Conservation (phyloP, 2,113 vertebrate genomes). For the Scortum barcoo region DNA sequence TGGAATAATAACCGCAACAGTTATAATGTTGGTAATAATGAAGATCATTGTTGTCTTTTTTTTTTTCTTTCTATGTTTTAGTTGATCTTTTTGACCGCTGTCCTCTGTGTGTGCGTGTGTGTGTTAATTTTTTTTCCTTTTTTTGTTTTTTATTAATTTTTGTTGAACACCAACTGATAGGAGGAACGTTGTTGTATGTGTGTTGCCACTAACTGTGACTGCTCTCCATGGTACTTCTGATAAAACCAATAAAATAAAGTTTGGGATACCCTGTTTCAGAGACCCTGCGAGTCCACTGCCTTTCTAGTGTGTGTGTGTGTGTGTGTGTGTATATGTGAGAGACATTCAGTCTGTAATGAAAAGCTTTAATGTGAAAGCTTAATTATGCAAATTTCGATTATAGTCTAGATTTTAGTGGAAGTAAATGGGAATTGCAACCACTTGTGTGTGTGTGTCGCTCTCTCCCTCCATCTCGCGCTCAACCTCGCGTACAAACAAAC, state of each 20-base stretch:
- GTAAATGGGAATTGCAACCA: slow-evolving; percentile 1
- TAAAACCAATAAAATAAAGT: slow-evolving; percentile 88
- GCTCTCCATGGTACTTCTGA: slow-evolving; percentile 86
- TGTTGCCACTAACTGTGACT: slow-evolving; percentile 88
- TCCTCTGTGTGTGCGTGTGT: slow-evolving; percentile 54
- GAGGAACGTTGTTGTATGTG: slow-evolving; percentile 78
- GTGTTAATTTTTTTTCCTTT: slow-evolving; percentile 54
- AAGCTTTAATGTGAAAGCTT: slow-evolving; percentile 16
- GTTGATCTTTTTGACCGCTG: slow-evolving; percentile 43
- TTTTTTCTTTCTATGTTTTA: slow-evolving; percentile 4
- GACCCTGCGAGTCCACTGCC: slow-evolving; percentile 59
- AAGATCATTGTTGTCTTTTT: slow-evolving; percentile 13
- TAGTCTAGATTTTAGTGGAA: slow-evolving; percentile 8
- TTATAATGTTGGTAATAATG: slow-evolving; percentile 55
- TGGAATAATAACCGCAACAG: slow-evolving; percentile 64
- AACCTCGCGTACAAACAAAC: not conserved
- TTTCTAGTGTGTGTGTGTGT: slow-evolving; percentile 39
- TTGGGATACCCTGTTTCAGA: slow-evolving; percentile 89
- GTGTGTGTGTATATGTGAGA: slow-evolving; percentile 11
- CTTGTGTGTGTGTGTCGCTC: not conserved
- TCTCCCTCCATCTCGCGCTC: not conserved
- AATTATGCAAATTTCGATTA: slow-evolving; percentile 43
- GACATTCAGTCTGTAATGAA: not conserved
- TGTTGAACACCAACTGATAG: slow-evolving; percentile 82
- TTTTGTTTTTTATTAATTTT: slow-evolving; percentile 51